These are phyloP conservation scores for Gadus chalcogrammus DNA, from an alignment of 2,113 vertebrate genomes.

Conservation along the genomic window DNA sequence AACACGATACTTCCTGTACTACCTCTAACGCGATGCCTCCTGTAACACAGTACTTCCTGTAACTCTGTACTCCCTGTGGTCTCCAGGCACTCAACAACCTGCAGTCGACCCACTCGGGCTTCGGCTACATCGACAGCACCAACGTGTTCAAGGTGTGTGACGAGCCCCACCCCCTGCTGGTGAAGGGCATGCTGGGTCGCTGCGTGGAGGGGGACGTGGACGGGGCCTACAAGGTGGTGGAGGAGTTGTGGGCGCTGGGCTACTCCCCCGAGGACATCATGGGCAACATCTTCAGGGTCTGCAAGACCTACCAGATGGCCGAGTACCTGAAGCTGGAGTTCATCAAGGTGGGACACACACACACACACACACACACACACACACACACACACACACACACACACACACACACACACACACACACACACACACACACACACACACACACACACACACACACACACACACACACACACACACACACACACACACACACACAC, in stretches of 20 bases:
- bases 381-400: too few relatives aligned
- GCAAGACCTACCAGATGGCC: constrained; percentile 92
- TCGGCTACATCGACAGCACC: constrained; percentile 93
- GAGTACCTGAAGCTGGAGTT: constrained; percentile 97
- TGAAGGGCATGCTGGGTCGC: constrained; percentile 94
- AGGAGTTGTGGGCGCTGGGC: constrained; percentile 93
- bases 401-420: not conserved
- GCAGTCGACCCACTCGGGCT: constrained; percentile 93
- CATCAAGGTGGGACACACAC: constrained; percentile 81
- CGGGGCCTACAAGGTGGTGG: constrained; percentile 92
- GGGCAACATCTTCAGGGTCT: constrained; percentile 95
- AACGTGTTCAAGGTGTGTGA: constrained; percentile 99
- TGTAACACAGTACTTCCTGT: too few relatives aligned
- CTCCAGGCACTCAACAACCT: constrained; percentile 91
- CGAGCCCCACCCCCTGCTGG: constrained; percentile 92
- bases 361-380: not conserved
- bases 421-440: not conserved
- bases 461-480: too few relatives aligned
- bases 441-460: not conserved
- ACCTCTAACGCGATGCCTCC: too few relatives aligned
- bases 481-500: too few relatives aligned
- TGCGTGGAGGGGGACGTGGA: constrained; percentile 86
- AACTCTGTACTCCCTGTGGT: not conserved
- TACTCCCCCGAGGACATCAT: constrained; percentile 96
- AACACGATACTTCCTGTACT: too few relatives aligned